phyloP scores from a whole-genome alignment of 2,888 invertebrate genomes.

The Trichacis sp. region DNA sequence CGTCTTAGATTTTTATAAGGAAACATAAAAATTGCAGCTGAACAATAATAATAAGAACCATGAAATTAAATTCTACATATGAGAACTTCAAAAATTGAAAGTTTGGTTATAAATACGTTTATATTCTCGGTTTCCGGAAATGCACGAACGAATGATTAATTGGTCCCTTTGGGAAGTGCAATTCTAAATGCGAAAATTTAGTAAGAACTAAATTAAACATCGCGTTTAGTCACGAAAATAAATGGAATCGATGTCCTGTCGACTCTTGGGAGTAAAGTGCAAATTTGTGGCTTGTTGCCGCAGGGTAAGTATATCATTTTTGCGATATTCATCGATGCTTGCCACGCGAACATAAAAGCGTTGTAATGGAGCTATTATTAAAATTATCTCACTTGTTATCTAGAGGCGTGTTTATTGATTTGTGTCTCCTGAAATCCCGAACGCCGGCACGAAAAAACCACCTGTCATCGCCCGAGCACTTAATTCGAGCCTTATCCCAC shows the following conservation, averaged over 20 bases:
- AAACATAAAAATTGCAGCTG: no score
- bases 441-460: constrained; percentile 24
- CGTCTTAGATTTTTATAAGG: no score
- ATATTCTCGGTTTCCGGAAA: no score
- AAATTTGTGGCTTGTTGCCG: no score
- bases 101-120: no score
- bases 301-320: constrained; percentile 12
- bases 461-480: constrained; percentile 38
- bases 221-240: not conserved
- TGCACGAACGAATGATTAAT: no score
- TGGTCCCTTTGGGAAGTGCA: no score
- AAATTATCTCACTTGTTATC: constrained; percentile 34
- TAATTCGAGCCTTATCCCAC: constrained; percentile 41
- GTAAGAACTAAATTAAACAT: not conserved
- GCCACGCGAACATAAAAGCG: constrained; percentile 14
- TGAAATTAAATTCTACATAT: no score
- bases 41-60: no score
- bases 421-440: constrained; percentile 37
- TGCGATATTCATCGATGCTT: constrained; percentile 23
- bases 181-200: no score
- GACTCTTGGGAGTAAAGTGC: no score
- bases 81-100: no score
- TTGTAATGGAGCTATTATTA: constrained; percentile 37
- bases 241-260: not conserved
- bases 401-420: constrained; percentile 32